Conservation (phyloP, 2,888 invertebrate species). For the Apamea sordens region DNA sequence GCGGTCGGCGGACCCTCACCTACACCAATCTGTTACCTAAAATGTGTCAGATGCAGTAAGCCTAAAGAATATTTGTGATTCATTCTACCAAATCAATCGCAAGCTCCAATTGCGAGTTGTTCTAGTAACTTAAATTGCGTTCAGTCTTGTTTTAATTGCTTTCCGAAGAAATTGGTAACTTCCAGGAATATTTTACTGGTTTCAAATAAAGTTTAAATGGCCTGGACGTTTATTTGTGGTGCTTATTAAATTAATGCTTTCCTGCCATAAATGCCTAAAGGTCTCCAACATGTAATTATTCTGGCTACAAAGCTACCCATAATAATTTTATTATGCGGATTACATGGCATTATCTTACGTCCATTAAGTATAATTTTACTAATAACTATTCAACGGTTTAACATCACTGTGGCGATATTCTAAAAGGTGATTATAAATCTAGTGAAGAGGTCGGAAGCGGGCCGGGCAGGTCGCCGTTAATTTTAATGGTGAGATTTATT, state of each 20-base stretch:
- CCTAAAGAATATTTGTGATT: slow-evolving; percentile 63
- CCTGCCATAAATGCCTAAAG: slow-evolving; percentile 56
- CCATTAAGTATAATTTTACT: slow-evolving; percentile 76
- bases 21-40: slow-evolving; percentile 80
- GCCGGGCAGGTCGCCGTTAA: slow-evolving; percentile 81
- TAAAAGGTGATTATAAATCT: slow-evolving; percentile 86
- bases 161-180: slow-evolving; percentile 33
- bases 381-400: slow-evolving; percentile 78
- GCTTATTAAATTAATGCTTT: slow-evolving; percentile 54
- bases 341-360: slow-evolving; percentile 73
- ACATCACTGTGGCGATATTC: slow-evolving; percentile 77
- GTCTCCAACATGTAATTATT: slow-evolving; percentile 56
- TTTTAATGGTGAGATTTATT: slow-evolving; percentile 88
- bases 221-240: slow-evolving; percentile 23
- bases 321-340: slow-evolving; percentile 74
- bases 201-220: slow-evolving; percentile 36
- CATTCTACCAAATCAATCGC: slow-evolving; percentile 60
- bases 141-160: slow-evolving; percentile 48
- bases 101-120: slow-evolving; percentile 41
- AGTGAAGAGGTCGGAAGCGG: slow-evolving; percentile 84
- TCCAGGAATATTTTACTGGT: slow-evolving; percentile 28
- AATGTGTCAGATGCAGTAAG: slow-evolving; percentile 78
- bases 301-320: slow-evolving; percentile 65
- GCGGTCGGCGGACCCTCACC: slow-evolving; percentile 78
- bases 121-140: slow-evolving; percentile 35